Conservation (phyloP, 2,888 invertebrate genomes). For the Teleogryllus oceanicus region DNA sequence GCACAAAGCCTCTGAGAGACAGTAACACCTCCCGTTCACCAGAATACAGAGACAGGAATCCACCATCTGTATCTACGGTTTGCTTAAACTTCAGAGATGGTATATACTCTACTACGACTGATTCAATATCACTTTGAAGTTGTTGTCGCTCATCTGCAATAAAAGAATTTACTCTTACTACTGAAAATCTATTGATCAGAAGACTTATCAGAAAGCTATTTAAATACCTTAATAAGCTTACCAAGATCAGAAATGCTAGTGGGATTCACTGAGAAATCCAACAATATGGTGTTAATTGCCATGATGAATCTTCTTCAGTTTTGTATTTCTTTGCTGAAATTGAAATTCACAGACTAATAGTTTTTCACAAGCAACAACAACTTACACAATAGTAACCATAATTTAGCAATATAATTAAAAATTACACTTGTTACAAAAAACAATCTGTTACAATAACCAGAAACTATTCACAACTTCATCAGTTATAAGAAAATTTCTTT, state of each 20-base stretch:
- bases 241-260: constrained; percentile 59
- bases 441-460: too few species aligned
- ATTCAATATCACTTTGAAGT: constrained; percentile 64
- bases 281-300: constrained; percentile 74
- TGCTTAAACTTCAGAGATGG: constrained; percentile 66
- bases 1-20: constrained; percentile 67
- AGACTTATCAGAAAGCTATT: neutral
- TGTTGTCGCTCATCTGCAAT: constrained; percentile 49
- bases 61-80: constrained; percentile 63
- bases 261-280: constrained; percentile 75
- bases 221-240: neutral
- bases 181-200: neutral
- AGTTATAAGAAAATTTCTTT: too few species aligned
- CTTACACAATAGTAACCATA: too few species aligned
- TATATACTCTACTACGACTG: constrained; percentile 67
- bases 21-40: constrained; percentile 68
- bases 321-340: too few species aligned
- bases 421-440: too few species aligned
- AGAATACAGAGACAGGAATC: constrained; percentile 65
- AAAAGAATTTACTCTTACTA: neutral
- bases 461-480: too few species aligned
- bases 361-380: too few species aligned
- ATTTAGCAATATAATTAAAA: too few species aligned
- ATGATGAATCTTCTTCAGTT: constrained; percentile 47
- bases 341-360: too few species aligned